A percentile compares a stretch with the other conserved stretches of the same genome.
Evolutionary conservation across 2,888 invertebrate genomes (phyloP).

Genomic region (Digitonthophagus gazella): DNA sequence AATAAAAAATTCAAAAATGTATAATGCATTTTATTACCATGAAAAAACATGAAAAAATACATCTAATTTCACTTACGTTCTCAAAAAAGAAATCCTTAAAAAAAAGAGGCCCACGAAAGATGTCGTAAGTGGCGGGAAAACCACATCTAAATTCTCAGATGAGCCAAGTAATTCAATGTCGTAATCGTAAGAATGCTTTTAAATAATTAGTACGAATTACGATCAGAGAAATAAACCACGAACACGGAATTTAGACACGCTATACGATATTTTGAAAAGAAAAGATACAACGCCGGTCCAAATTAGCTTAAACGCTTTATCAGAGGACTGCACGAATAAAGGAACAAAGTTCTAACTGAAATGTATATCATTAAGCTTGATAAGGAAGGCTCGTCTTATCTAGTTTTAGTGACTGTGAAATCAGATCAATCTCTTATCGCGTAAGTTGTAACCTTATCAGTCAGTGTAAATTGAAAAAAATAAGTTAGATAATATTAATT

Average conservation of each 20-base stretch:
- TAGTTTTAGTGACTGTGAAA: neutral
- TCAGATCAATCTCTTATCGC: neutral
- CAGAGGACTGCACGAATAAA: neutral
- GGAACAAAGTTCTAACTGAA: neutral
- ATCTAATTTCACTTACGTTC: neutral
- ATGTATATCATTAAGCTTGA: neutral
- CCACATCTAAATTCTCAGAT: neutral
- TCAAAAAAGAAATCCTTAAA: neutral
- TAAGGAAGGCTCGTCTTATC: too few relatives aligned
- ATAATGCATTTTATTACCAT: too few relatives aligned
- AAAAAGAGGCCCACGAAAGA: neutral
- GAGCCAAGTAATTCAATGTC: neutral
- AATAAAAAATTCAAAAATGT: too few relatives aligned
- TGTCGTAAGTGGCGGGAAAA: neutral
- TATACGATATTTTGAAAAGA: neutral
- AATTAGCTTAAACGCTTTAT: neutral
- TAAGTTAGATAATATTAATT: too few relatives aligned
- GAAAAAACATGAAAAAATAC: neutral
- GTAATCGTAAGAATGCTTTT: neutral
- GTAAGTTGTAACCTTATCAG: too few relatives aligned
- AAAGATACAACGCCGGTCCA: neutral
- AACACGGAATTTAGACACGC: neutral
- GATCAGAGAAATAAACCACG: neutral
- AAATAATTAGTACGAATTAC: neutral
- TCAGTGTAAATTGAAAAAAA: too few relatives aligned